phyloP scores from a whole-genome alignment of 2,113 vertebrate genomes.

The Irena cyanogastra region DNA sequence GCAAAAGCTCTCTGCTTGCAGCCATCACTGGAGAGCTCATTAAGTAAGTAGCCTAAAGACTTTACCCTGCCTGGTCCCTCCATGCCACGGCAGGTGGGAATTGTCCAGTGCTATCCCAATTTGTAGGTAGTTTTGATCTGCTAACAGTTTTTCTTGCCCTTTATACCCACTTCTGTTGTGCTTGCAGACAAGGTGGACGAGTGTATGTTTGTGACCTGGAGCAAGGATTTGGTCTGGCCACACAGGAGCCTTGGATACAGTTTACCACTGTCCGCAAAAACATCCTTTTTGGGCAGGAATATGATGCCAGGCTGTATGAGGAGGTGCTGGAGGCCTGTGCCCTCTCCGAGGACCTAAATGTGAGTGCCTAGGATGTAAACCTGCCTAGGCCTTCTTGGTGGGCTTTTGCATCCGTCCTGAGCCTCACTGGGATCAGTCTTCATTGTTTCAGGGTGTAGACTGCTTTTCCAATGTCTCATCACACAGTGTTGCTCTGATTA shows the following conservation, averaged over 20 bases:
- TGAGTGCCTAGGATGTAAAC: constrained; percentile 65
- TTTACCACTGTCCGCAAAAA: constrained; percentile 91
- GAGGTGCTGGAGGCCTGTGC: constrained; percentile 90
- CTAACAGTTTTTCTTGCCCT: neutral
- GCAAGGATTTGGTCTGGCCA: constrained; percentile 84
- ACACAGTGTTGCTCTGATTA: neutral
- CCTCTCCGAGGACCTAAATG: constrained; percentile 85
- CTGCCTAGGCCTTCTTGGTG: neutral
- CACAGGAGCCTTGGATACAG: constrained; percentile 97
- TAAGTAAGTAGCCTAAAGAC: constrained; percentile 75
- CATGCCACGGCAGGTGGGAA: accelerated
- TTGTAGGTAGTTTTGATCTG: neutral
- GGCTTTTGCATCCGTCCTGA: neutral
- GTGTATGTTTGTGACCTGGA: constrained; percentile 79
- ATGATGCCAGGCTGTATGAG: constrained; percentile 79
- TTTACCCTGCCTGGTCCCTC: neutral
- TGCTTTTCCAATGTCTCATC: neutral
- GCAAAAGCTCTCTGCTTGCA: constrained; percentile 90
- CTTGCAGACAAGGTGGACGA: constrained; percentile 76
- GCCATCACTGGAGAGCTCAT: constrained; percentile 89
- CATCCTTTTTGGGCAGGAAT: constrained; percentile 90
- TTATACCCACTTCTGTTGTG: neutral
- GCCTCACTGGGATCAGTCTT: neutral
- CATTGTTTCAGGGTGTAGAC: neutral
- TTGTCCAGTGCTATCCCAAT: neutral